These are phyloP conservation scores for Tetheella fluctuosa DNA, from an alignment of 2,888 invertebrate genomes.

Conservation along the genomic window DNA sequence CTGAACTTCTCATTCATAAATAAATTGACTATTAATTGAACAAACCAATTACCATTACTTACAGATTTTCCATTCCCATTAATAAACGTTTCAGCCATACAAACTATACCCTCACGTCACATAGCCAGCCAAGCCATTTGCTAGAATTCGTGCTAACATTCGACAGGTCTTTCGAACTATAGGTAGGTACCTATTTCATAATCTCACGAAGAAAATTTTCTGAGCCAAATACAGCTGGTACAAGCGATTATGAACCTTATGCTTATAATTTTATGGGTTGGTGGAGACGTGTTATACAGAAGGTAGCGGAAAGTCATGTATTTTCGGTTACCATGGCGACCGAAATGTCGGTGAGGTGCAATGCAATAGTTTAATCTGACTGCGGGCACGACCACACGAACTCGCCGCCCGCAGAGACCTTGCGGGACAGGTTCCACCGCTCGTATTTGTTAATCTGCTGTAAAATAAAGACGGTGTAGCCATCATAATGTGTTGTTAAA, in stretches of 20 bases:
- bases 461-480: background rate
- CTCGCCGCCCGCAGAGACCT: constrained; percentile 66
- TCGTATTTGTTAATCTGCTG: constrained; percentile 6
- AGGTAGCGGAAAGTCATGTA: constrained; percentile 52
- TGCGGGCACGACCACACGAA: constrained; percentile 74
- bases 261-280: background rate
- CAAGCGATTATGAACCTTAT: constrained; percentile 9
- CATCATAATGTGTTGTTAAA: background rate
- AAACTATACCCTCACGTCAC: constrained; percentile 40
- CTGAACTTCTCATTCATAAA: background rate
- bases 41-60: constrained; percentile 14
- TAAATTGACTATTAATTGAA: constrained; percentile 12
- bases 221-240: constrained; percentile 7
- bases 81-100: constrained; percentile 24
- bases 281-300: background rate
- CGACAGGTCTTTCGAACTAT: constrained; percentile 51
- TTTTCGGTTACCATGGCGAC: constrained; percentile 75
- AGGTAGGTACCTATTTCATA: constrained; percentile 62
- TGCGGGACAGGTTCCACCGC: constrained; percentile 45
- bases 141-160: constrained; percentile 54
- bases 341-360: constrained; percentile 72
- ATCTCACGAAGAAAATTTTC: constrained; percentile 50
- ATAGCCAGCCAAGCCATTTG: constrained; percentile 38
- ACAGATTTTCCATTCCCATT: constrained; percentile 11
- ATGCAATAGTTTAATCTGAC: constrained; percentile 76